phyloP scores from a whole-genome alignment of 64 coral and sea anemone genomes.

The Dendronephthya gigantea region DNA sequence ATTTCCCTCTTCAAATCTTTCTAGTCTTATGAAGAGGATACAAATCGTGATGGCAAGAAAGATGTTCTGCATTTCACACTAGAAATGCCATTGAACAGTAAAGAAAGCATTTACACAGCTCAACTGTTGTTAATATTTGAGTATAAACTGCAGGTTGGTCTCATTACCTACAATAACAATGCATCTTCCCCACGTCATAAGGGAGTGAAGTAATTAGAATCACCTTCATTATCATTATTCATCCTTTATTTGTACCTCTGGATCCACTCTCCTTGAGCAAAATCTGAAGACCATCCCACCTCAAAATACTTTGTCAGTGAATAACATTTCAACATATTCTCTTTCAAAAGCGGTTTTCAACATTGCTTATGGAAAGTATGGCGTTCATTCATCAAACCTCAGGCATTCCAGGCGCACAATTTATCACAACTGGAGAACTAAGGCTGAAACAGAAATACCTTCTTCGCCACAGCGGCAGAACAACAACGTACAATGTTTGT shows the following conservation, averaged over 20 bases:
- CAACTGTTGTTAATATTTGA: slow-evolving; percentile 82
- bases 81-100: slow-evolving; percentile 48
- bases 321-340: neutral
- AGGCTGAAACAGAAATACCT: slow-evolving; percentile 51
- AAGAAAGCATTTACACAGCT: slow-evolving; percentile 63
- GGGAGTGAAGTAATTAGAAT: too few relatives aligned
- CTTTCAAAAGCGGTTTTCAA: slow-evolving; percentile 69
- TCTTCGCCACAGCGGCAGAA: slow-evolving; percentile 65
- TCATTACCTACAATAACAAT: too few relatives aligned
- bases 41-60: slow-evolving; percentile 76
- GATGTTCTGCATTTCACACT: slow-evolving; percentile 76
- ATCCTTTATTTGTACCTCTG: too few relatives aligned
- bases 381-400: slow-evolving; percentile 65
- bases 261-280: too few relatives aligned
- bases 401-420: slow-evolving; percentile 72
- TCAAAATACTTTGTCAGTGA: too few relatives aligned
- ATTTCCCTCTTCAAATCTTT: too few relatives aligned
- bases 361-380: slow-evolving; percentile 78
- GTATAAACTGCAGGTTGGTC: slow-evolving; percentile 77
- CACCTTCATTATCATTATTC: too few relatives aligned
- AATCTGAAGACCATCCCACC: too few relatives aligned
- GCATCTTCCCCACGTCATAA: too few relatives aligned
- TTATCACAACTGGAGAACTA: slow-evolving; percentile 68
- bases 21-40: slow-evolving; percentile 89
- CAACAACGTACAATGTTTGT: slow-evolving; percentile 71